Percentiles rank a stretch among this genome's conserved stretches.
These are phyloP conservation scores for Miichthys miiuy DNA, from an alignment of 2,797 vertebrate species.

Conservation along the genomic window DNA sequence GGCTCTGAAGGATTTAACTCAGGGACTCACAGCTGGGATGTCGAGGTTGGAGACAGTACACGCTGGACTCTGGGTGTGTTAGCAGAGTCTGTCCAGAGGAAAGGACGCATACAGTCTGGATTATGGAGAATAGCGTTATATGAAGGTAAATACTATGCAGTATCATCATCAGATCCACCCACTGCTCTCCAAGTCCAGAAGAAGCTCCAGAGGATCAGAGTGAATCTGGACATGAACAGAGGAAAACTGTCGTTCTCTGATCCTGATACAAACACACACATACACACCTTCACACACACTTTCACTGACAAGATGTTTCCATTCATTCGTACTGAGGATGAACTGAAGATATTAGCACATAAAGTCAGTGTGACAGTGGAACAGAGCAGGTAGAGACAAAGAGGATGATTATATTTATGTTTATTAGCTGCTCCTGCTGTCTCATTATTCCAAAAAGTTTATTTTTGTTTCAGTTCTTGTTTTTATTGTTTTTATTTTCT, in stretches of 20 bases:
- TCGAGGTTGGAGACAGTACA: background rate
- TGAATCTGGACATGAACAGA: background rate
- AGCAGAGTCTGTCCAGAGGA: background rate
- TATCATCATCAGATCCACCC: rapidly evolving
- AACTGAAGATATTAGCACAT: background rate
- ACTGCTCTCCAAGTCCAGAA: background rate
- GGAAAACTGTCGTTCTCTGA: background rate
- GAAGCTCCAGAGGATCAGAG: slow-evolving; percentile 6
- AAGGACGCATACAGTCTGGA: background rate
- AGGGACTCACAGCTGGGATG: slow-evolving; percentile 7
- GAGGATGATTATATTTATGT: background rate
- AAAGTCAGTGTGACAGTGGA: background rate
- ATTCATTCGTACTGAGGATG: rapidly evolving
- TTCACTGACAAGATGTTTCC: slow-evolving; percentile 1
- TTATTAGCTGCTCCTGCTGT: too few relatives aligned
- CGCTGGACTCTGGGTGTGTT: background rate
- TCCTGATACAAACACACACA: background rate
- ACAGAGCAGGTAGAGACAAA: background rate
- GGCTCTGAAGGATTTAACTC: slow-evolving; percentile 2
- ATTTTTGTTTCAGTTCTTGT: too few relatives aligned
- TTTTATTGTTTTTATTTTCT: too few relatives aligned
- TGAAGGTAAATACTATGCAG: background rate
- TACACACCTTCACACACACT: slow-evolving; percentile 5
- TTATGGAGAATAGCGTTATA: background rate
- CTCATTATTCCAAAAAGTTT: too few relatives aligned